phyloP scores from a whole-genome alignment of 2,888 invertebrate species.

The Cataglyphis altisquamis region DNA sequence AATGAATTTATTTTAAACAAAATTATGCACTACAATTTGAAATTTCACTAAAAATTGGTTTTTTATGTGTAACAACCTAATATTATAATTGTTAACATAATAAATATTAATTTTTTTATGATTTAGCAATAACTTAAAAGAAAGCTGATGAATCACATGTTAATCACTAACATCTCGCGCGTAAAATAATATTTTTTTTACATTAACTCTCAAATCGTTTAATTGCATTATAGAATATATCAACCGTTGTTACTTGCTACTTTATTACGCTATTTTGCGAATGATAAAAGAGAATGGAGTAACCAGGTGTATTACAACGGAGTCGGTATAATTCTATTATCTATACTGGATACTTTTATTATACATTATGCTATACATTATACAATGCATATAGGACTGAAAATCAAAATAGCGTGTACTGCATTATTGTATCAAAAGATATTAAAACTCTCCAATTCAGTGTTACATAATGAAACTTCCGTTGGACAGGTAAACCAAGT shows the following conservation, averaged over 20 bases:
- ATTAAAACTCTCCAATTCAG: slow-evolving; percentile 90
- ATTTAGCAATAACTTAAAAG: background rate
- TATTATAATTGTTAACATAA: background rate
- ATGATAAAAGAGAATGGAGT: slow-evolving; percentile 66
- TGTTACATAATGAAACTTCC: slow-evolving; percentile 90
- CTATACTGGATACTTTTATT: slow-evolving; percentile 81
- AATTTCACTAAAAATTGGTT: too few species aligned
- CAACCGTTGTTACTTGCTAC: slow-evolving; percentile 82
- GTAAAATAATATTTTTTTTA: slow-evolving; percentile 69
- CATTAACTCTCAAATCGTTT: background rate
- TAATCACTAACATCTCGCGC: background rate
- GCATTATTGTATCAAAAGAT: slow-evolving; percentile 92
- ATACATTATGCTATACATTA: slow-evolving; percentile 90
- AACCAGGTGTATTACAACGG: slow-evolving; percentile 86
- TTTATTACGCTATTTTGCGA: slow-evolving; percentile 76
- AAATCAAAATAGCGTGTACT: slow-evolving; percentile 90
- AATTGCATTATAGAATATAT: slow-evolving; percentile 75
- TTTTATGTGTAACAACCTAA: too few species aligned
- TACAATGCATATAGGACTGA: slow-evolving; percentile 90
- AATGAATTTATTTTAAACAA: too few species aligned
- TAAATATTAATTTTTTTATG: background rate
- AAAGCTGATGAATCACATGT: background rate
- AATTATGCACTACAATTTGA: too few species aligned
- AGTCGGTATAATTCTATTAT: slow-evolving; percentile 82
- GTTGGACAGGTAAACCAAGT: slow-evolving; percentile 87